Conservation (phyloP, 2,888 invertebrate species). For the Plebejus anna region DNA sequence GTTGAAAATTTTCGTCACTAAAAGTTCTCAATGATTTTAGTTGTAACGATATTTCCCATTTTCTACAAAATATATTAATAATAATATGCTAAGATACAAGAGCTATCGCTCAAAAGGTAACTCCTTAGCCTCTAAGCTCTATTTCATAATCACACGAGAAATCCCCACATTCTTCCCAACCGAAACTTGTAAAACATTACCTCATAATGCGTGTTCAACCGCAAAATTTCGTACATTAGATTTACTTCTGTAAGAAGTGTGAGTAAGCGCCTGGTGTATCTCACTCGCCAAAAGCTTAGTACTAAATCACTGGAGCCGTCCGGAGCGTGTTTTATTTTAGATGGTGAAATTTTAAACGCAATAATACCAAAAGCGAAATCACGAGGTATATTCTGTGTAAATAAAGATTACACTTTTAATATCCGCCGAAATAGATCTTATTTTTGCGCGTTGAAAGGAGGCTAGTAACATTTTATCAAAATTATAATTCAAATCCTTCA, state of each 20-base stretch:
- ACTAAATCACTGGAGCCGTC: slow-evolving; percentile 59
- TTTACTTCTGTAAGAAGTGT: slow-evolving; percentile 38
- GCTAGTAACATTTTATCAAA: background rate
- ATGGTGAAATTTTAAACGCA: slow-evolving; percentile 40
- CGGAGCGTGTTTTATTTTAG: slow-evolving; percentile 43
- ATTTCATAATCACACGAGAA: background rate
- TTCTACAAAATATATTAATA: background rate
- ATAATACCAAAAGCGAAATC: slow-evolving; percentile 33
- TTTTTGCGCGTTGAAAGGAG: background rate
- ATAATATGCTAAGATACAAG: too few species aligned
- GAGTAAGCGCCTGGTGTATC: slow-evolving; percentile 55
- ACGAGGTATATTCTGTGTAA: background rate
- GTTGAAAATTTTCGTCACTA: too few species aligned
- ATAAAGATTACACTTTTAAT: background rate
- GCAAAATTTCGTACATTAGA: slow-evolving; percentile 35
- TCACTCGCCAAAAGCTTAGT: slow-evolving; percentile 63
- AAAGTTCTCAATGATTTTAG: too few species aligned
- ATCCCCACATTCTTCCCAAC: background rate
- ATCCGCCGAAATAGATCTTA: background rate
- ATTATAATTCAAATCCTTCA: background rate
- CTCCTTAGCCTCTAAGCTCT: background rate
- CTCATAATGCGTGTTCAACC: slow-evolving; percentile 29
- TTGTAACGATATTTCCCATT: background rate
- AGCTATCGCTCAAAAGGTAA: background rate
- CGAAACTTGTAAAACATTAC: slow-evolving; percentile 24